These are phyloP conservation scores for Penaeus chinensis DNA, from an alignment of 1,140 invertebrate species.

Conservation along the genomic window DNA sequence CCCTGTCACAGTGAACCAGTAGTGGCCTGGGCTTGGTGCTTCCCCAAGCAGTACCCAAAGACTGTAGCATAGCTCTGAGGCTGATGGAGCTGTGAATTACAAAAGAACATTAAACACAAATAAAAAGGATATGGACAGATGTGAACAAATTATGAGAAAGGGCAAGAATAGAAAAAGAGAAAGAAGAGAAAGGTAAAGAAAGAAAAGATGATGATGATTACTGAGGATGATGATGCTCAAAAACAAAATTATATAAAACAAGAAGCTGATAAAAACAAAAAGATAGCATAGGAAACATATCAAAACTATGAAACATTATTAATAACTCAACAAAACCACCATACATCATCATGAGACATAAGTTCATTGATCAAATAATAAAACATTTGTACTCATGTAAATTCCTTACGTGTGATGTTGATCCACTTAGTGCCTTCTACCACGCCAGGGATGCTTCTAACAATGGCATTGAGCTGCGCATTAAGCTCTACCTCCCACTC, in stretches of 20 bases:
- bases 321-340: too few species aligned
- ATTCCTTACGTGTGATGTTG: slow-evolving; percentile 50
- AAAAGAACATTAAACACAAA: background rate
- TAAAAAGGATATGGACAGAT: background rate
- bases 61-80: slow-evolving; percentile 21
- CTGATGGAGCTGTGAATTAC: slow-evolving; percentile 11
- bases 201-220: too few species aligned
- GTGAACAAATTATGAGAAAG: background rate
- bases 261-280: too few species aligned
- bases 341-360: too few species aligned
- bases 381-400: background rate
- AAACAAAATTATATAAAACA: too few species aligned
- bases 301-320: too few species aligned
- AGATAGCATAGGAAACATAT: too few species aligned
- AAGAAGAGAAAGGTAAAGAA: background rate
- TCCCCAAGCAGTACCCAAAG: slow-evolving; percentile 45
- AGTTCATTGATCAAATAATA: too few species aligned
- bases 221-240: too few species aligned
- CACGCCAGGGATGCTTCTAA: slow-evolving; percentile 51
- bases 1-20: slow-evolving; percentile 48
- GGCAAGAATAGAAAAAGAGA: background rate
- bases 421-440: slow-evolving; percentile 57
- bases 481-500: slow-evolving; percentile 56
- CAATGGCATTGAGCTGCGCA: slow-evolving; percentile 43
- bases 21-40: slow-evolving; percentile 51